phyloP scores from a whole-genome alignment of 2,113 vertebrate species.

The Ramphastos sulfuratus region DNA sequence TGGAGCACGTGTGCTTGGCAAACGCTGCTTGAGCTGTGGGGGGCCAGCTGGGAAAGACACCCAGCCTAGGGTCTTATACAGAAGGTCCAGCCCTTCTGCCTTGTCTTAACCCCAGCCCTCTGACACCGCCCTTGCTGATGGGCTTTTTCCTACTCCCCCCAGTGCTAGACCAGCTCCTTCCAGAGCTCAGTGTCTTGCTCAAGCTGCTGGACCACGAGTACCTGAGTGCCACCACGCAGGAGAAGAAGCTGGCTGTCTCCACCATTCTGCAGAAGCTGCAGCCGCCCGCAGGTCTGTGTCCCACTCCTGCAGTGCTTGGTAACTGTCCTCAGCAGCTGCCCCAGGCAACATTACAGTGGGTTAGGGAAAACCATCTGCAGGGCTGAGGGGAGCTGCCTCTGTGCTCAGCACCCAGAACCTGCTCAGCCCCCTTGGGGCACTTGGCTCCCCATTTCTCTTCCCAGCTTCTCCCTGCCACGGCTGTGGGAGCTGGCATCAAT shows the following conservation, averaged over 20 bases:
- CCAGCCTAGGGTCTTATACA: background rate
- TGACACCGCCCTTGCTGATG: rapidly evolving
- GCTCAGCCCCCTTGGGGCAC: background rate
- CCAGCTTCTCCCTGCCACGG: background rate
- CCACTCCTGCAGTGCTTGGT: rapidly evolving
- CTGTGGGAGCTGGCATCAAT: background rate
- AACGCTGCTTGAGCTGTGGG: rapidly evolving
- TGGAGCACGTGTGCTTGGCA: background rate
- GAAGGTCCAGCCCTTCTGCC: background rate
- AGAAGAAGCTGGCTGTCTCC: constrained; percentile 91
- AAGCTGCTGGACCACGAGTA: constrained; percentile 93
- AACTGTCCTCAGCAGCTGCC: background rate
- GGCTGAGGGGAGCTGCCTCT: background rate
- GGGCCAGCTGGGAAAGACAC: background rate
- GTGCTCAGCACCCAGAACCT: background rate
- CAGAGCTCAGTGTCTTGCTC: constrained; percentile 87
- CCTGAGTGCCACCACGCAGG: constrained; percentile 86
- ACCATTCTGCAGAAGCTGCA: constrained; percentile 89
- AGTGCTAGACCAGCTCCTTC: constrained; percentile 92
- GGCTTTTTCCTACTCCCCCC: constrained; percentile 13
- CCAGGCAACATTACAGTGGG: background rate
- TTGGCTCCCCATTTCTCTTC: background rate
- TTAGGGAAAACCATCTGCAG: background rate
- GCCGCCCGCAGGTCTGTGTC: constrained; percentile 81
- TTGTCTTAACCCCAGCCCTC: background rate